Conservation (phyloP, 1,140 invertebrate species). For the Drosophila neocordata region DNA sequence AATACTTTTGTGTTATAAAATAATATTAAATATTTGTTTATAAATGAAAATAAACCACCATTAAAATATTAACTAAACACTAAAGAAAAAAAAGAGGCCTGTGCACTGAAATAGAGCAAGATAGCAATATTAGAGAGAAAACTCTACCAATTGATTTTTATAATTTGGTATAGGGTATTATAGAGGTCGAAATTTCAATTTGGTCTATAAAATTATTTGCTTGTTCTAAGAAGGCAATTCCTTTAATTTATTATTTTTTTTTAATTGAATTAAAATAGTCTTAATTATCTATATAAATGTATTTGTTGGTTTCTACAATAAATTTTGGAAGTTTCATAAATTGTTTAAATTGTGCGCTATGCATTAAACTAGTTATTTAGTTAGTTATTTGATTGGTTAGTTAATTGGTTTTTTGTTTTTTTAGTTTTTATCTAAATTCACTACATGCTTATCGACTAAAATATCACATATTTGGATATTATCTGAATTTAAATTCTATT, state of each 20-base stretch:
- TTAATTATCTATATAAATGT: conserved; percentile 18
- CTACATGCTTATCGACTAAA: conserved; percentile 34
- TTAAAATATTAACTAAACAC: too few relatives aligned
- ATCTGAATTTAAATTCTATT: conserved; percentile 55
- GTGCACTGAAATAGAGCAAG: neutral
- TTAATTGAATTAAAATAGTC: conserved; percentile 19
- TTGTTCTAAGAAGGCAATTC: neutral
- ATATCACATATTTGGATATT: conserved; percentile 73
- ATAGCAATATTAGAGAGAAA: neutral
- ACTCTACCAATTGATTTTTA: too few relatives aligned
- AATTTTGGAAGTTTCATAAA: conserved; percentile 47
- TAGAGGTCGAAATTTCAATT: neutral
- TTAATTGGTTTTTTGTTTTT: neutral
- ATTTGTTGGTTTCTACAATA: conserved; percentile 24
- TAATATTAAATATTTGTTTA: too few relatives aligned
- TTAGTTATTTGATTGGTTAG: too few relatives aligned
- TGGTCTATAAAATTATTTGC: neutral
- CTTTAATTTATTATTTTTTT: neutral
- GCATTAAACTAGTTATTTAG: conserved; percentile 53
- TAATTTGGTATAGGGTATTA: too few relatives aligned
- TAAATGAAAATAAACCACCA: too few relatives aligned
- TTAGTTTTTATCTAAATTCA: conserved; percentile 17
- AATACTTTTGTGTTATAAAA: too few relatives aligned
- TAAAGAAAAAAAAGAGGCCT: too few relatives aligned
- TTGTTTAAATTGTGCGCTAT: conserved; percentile 68